Percentiles rank a stretch among this genome's conserved stretches.
phyloP scores from a whole-genome alignment of 2,797 vertebrate genomes.

The Lophura swinhoii region DNA sequence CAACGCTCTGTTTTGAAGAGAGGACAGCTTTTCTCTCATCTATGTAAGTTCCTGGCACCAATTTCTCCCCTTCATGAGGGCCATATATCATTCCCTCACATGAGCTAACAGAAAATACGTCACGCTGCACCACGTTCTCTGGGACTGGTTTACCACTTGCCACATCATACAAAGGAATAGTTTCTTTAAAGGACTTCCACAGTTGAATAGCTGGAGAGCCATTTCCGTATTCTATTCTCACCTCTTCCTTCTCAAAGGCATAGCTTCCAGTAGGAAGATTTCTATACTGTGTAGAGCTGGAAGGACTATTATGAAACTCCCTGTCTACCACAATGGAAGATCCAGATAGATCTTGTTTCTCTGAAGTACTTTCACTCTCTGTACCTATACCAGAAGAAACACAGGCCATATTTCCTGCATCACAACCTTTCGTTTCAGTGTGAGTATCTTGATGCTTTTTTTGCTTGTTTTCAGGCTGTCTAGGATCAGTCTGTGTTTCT shows the following conservation, averaged over 20 bases:
- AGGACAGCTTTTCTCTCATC: conserved; percentile 62
- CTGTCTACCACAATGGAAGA: conserved; percentile 63
- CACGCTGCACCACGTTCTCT: conserved; percentile 54
- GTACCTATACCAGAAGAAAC: conserved; percentile 62
- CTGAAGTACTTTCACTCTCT: conserved; percentile 42
- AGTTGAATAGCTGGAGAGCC: conserved; percentile 73
- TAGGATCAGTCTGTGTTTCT: conserved; percentile 75
- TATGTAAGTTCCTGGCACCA: conserved; percentile 48
- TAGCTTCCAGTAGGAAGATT: conserved; percentile 66
- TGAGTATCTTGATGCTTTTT: conserved; percentile 48
- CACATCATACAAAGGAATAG: conserved; percentile 70
- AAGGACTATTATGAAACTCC: conserved; percentile 55
- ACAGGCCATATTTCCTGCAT: conserved; percentile 42
- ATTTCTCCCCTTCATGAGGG: conserved; percentile 49
- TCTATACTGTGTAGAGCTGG: conserved; percentile 45
- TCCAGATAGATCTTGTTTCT: conserved; percentile 51
- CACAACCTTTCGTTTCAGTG: conserved; percentile 48
- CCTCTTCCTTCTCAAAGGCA: conserved; percentile 76
- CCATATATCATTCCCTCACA: conserved; percentile 67
- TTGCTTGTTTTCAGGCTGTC: conserved; percentile 62
- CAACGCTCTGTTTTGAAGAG: neutral
- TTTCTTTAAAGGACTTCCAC: conserved; percentile 79
- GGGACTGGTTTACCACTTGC: conserved; percentile 62
- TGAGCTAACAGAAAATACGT: conserved; percentile 62
- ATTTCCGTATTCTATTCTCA: conserved; percentile 74